These are phyloP conservation scores for Omphaloscelis lunosa DNA, from an alignment of 2,888 invertebrate species.

Conservation along the genomic window DNA sequence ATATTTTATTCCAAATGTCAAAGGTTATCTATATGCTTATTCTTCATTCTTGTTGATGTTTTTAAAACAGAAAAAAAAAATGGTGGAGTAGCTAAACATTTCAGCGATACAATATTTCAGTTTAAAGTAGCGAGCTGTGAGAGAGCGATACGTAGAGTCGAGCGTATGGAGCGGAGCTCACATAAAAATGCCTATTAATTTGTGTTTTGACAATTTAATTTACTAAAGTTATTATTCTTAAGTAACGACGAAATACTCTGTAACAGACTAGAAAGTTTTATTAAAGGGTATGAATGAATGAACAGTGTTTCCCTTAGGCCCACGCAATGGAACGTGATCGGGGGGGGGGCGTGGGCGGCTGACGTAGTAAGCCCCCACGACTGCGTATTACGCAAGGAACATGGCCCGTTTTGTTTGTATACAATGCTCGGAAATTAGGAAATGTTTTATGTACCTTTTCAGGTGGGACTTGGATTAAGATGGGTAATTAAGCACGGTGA, in stretches of 20 bases:
- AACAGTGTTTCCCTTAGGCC: slow-evolving; percentile 69
- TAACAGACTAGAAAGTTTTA: slow-evolving; percentile 69
- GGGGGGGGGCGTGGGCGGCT: slow-evolving; percentile 63
- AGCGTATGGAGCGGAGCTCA: slow-evolving; percentile 50
- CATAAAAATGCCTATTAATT: slow-evolving; percentile 33
- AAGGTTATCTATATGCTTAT: background rate
- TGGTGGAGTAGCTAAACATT: background rate
- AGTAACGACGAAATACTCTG: slow-evolving; percentile 64
- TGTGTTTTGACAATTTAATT: slow-evolving; percentile 50
- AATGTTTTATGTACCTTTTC: slow-evolving; percentile 35
- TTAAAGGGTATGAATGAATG: slow-evolving; percentile 76
- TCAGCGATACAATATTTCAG: slow-evolving; percentile 2
- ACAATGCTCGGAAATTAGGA: slow-evolving; percentile 49
- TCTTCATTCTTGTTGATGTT: background rate
- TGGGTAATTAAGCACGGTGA: slow-evolving; percentile 23
- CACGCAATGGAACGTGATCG: slow-evolving; percentile 54
- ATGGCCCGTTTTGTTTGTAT: slow-evolving; percentile 65
- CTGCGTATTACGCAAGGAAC: slow-evolving; percentile 59
- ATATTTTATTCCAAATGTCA: slow-evolving; percentile 27
- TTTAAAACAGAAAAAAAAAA: background rate
- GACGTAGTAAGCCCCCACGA: slow-evolving; percentile 58
- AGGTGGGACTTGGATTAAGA: slow-evolving; percentile 39
- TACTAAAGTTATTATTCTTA: slow-evolving; percentile 40
- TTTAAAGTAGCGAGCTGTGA: background rate
- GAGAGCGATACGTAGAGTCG: slow-evolving; percentile 11